A percentile compares a stretch with the other conserved stretches of the same genome.
Evolutionary conservation across 2,888 invertebrate species (phyloP).

Genomic region (Dolomedes plantarius): DNA sequence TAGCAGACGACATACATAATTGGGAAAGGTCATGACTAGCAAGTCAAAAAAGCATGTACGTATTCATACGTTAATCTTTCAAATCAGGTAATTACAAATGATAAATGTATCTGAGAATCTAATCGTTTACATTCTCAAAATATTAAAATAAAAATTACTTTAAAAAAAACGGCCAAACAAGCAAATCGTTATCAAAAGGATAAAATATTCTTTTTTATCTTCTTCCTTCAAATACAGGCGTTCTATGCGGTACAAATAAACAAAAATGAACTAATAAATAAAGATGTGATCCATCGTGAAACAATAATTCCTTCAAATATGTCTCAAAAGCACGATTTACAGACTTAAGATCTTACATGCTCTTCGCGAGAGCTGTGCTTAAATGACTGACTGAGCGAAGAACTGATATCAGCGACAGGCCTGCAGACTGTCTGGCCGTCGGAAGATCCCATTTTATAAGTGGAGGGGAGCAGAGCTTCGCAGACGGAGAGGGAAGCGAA

Average conservation of each 20-base stretch:
- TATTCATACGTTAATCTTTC: no score
- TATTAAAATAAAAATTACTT: conserved; percentile 18
- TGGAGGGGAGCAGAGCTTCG: conserved; percentile 29
- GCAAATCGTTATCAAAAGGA: conserved; percentile 59
- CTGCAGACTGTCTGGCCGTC: conserved; percentile 66
- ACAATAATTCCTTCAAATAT: not conserved
- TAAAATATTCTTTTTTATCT: conserved; percentile 24
- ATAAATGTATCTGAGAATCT: no score
- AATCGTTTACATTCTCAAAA: not conserved
- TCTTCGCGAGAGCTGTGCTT: not conserved
- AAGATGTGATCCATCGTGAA: not conserved
- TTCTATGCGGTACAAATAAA: not conserved
- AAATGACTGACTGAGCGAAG: conserved; percentile 6
- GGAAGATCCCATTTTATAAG: conserved; percentile 47
- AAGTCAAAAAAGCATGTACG: no score
- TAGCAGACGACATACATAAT: not conserved
- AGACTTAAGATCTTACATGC: not conserved
- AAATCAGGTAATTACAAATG: no score
- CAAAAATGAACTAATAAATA: conserved; percentile 1
- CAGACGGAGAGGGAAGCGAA: conserved; percentile 48
- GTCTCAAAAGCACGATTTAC: not conserved
- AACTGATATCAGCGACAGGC: conserved; percentile 33
- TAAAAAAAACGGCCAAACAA: conserved; percentile 30
- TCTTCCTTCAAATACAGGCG: not conserved
- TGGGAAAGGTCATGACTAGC: not conserved